Evolutionary conservation across 2,113 vertebrate species (phyloP), one percentile per base, ranked within the genome.

Genomic region (Ptyas mucosa): DNA sequence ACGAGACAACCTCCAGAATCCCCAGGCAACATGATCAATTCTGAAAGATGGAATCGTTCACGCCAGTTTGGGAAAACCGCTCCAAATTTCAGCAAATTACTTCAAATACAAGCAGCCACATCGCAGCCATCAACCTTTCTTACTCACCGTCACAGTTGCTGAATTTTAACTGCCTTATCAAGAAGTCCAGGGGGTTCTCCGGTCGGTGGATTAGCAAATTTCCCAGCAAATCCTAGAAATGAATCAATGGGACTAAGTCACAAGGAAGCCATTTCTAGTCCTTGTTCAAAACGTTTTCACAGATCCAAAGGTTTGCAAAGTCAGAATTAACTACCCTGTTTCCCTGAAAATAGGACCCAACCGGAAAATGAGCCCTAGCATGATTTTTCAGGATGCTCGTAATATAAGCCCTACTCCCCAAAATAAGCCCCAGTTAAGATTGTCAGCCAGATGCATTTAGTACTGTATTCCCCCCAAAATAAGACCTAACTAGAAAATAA

Each of bases 181-280:
- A 97, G 97, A 97, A 98, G 43, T 96, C 91, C 91, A 99, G 96
- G 0, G 98, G 98, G 55, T 99, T 98, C 3, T 97, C 93, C 0
- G 99, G 99, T 94, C 97, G 98, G 90, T 98, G 97, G 51, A 98
- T 97, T 88, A 99, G 93, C 81, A 99, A 96, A 43, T 97, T 97
- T 95, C 97, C 97, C 96, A 99, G 92, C 97, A 99, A 95, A 86
- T 52, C 96, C 99, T 99, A 97, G 81, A 95, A 97, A 97, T 54
- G 96, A 93, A 97, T 53, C 91, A 93, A 51, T 2, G 1, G 6
- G 29, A 29, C 0, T 12, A 94, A 94, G 14, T 23, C 1, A 51
- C 1, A 87, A 90, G 91, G 69, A 95, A 89, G 90, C 26, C 11
- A 39, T n/a, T 29, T 8, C n/a, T 1, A 4, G 21, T 10, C 8